Evolutionary conservation across 2,113 vertebrate genomes (phyloP), one percentile per base, ranked within the genome.

Genomic region (Scytalopus superciliaris): DNA sequence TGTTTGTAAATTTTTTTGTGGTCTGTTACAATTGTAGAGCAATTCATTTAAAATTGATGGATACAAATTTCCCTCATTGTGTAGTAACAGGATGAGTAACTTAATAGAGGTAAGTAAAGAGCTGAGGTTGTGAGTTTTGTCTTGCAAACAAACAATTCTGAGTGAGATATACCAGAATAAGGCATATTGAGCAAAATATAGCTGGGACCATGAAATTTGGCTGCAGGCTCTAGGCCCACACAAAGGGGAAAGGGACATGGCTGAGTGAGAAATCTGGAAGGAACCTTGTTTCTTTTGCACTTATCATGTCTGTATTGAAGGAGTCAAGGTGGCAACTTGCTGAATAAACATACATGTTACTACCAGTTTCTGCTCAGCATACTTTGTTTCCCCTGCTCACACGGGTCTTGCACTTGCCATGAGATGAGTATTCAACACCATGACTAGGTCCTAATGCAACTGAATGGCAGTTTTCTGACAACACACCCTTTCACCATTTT

Each of bases 1-100:
- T 1, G 0, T 86, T 90, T 85, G 45, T 56, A 94, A 96, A 90
- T 80, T 39, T 63, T 86, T 87, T 63, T 97, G 90, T 90, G 85
- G 87, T 96, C 63, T 94, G 59, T 70, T 86, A 56, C 33, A 85
- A 80, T 90, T 93, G 77, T 74, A 85, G 56, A 80, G 44, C 56
- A 90, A 90, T 63, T 60, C 24, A 56, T 75, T 93, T 93, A 60
- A 92, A 95, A 84, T 9, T 74, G 64, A 40, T 82, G 74, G 88
- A 90, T 92, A 92, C 59, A 27, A 87, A 78, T 60, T 90, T 92
- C 92, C 47, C 44, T 95, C 64, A 88, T 50, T 90, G 80, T 87
- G 91, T 72, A 87, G 47, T 84, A 92, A 91, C 12, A 7, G 72
- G 35, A 35, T 1, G 7, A 70, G 88, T 81, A 92, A 96, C 68